Evolutionary conservation across 53 echinoderm and acorn worm genomes (phyloP).

Genomic region (Patiria pectinifera): DNA sequence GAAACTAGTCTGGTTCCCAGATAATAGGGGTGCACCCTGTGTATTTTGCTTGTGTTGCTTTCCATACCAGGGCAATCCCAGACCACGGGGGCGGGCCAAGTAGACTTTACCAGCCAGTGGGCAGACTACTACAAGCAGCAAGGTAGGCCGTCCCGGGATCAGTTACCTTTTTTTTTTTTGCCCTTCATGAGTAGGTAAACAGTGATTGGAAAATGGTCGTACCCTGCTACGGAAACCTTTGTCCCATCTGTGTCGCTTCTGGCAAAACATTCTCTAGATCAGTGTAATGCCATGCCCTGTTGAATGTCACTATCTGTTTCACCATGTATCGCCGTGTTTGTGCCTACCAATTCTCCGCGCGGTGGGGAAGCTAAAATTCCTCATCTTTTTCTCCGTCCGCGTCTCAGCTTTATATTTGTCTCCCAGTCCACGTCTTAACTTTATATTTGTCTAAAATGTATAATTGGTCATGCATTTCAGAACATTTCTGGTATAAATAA

Average conservation of each 20-base stretch:
- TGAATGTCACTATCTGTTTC: no score
- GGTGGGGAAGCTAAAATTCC: no score
- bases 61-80: conserved; percentile 17
- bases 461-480: no score
- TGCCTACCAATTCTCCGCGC: no score
- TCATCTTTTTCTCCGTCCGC: no score
- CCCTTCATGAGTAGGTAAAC: not conserved
- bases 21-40: conserved; percentile 53
- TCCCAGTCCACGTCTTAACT: no score
- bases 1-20: not conserved
- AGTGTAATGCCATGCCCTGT: no score
- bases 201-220: not conserved
- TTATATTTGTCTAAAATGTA: no score
- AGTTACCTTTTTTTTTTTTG: not conserved
- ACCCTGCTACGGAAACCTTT: not conserved
- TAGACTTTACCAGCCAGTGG: conserved; percentile 89
- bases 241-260: not conserved
- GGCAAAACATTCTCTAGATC: not conserved
- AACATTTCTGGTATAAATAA: no score
- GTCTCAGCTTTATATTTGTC: no score
- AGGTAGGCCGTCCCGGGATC: conserved; percentile 10
- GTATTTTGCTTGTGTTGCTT: conserved; percentile 39
- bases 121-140: conserved; percentile 88
- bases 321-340: no score
- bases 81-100: conserved; percentile 61